phyloP scores from a whole-genome alignment of 2,888 invertebrate genomes.

The Alsophila aescularia region DNA sequence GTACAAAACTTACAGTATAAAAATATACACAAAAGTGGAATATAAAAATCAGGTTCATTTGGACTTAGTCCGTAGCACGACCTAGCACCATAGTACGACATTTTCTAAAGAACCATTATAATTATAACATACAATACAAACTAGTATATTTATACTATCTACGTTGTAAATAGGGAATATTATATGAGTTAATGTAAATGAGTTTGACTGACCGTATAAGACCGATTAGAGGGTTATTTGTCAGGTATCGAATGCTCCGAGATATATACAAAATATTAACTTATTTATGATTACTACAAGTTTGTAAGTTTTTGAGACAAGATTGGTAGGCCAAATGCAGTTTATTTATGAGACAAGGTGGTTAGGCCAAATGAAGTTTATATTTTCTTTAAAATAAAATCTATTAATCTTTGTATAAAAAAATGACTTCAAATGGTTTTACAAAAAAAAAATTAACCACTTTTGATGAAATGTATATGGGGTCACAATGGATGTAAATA shows the following conservation, averaged over 20 bases:
- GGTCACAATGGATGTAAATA: no score
- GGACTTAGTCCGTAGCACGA: slow-evolving; percentile 80
- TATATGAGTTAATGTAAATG: slow-evolving; percentile 24
- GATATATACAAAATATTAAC: slow-evolving; percentile 14
- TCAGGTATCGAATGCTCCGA: slow-evolving; percentile 54
- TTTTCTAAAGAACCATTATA: slow-evolving; percentile 47
- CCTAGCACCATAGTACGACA: slow-evolving; percentile 77
- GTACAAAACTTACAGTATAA: slow-evolving; percentile 73
- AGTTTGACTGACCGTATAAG: slow-evolving; percentile 50
- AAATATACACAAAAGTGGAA: slow-evolving; percentile 73
- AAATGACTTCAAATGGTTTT: no score
- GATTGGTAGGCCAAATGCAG: neutral
- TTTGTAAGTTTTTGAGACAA: neutral
- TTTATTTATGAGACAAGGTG: no score
- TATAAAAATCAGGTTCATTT: slow-evolving; percentile 64
- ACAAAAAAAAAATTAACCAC: no score
- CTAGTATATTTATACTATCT: slow-evolving; percentile 35
- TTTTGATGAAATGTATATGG: no score
- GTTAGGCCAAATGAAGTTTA: no score
- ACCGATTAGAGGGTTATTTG: slow-evolving; percentile 38
- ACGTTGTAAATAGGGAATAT: slow-evolving; percentile 37
- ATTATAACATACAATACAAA: slow-evolving; percentile 20
- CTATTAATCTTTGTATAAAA: no score
- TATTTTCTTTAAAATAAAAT: no score
- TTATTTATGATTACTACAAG: neutral